Percentiles rank a stretch among this genome's conserved stretches.
These are phyloP conservation scores for Leistus spinibarbis DNA, from an alignment of 2,888 invertebrate species.

Conservation along the genomic window DNA sequence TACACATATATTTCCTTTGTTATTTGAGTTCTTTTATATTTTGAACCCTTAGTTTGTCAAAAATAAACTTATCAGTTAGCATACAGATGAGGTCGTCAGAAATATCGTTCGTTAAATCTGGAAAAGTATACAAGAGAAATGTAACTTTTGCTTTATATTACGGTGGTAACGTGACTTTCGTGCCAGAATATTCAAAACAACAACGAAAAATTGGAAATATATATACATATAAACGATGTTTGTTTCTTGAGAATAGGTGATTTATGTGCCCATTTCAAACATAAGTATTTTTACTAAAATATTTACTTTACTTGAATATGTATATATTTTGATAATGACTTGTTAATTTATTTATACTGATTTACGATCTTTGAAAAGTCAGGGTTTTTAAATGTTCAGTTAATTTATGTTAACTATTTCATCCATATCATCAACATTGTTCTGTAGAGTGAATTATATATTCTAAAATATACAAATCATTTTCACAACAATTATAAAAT, in stretches of 20 bases:
- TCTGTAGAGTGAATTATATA: too few species aligned
- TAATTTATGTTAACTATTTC: too few species aligned
- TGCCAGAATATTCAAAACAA: neutral
- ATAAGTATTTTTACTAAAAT: too few species aligned
- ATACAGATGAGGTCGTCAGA: conserved; percentile 13
- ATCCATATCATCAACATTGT: too few species aligned
- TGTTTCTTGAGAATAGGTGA: neutral
- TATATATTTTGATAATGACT: too few species aligned
- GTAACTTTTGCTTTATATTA: neutral
- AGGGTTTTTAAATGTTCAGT: too few species aligned
- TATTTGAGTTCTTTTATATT: neutral
- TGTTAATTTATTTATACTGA: too few species aligned
- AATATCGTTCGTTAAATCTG: conserved; percentile 8
- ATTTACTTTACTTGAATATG: too few species aligned
- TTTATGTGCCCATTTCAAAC: too few species aligned
- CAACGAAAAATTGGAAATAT: neutral
- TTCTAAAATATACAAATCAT: too few species aligned
- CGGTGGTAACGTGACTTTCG: neutral
- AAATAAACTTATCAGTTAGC: conserved; percentile 10
- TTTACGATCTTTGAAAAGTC: too few species aligned
- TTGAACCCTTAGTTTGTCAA: neutral
- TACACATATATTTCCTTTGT: neutral
- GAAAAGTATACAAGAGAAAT: neutral
- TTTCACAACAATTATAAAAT: too few species aligned
- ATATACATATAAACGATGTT: neutral